A percentile compares a stretch with the other conserved stretches of the same genome.
Conservation (phyloP, 2,113 vertebrate species). For the Regulus satrapa region DNA sequence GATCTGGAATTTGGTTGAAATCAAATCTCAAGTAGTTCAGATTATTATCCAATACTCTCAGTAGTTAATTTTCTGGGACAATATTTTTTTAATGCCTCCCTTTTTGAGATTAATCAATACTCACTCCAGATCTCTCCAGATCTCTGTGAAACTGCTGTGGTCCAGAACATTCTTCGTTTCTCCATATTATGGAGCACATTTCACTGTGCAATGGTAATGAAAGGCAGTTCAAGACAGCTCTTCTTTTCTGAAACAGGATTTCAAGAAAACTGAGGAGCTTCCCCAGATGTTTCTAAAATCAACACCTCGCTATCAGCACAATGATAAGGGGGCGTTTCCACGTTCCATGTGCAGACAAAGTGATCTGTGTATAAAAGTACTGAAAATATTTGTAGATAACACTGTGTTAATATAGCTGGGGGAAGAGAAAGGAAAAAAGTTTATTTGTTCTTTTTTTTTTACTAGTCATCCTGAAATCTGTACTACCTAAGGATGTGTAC, state of each 20-base stretch:
- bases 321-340: background rate
- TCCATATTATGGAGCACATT: background rate
- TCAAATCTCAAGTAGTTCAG: background rate
- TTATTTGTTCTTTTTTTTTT: background rate
- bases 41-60: background rate
- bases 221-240: background rate
- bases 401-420: background rate
- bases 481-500: background rate
- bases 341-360: background rate
- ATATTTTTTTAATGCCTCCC: background rate
- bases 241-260: background rate
- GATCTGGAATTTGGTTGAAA: conserved; percentile 20
- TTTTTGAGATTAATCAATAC: background rate
- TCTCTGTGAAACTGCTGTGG: background rate
- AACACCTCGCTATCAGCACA: background rate
- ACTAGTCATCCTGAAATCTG: background rate
- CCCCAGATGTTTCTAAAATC: background rate
- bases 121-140: too few species aligned
- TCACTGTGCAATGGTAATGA: background rate
- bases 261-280: background rate
- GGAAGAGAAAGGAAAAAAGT: fast-evolving
- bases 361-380: background rate
- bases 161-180: background rate
- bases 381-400: background rate
- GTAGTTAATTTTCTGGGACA: background rate